Evolutionary conservation across 2,888 invertebrate genomes (phyloP).

Genomic region (Eulithis testata): DNA sequence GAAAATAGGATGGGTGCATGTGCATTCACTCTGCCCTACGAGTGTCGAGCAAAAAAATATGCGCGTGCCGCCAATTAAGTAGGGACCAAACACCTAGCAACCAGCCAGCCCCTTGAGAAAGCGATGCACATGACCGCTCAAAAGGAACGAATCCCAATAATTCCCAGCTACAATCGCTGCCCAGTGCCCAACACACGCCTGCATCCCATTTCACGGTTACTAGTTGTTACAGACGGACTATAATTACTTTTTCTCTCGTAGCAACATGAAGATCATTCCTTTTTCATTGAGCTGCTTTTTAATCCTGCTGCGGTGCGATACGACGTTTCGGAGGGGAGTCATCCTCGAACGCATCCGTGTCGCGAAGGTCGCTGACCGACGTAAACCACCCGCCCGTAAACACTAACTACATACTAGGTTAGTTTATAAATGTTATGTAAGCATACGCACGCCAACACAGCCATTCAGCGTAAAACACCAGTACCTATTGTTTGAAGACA

Average conservation of each 20-base stretch:
- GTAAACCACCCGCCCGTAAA: conserved; percentile 72
- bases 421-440: conserved; percentile 34
- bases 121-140: conserved; percentile 69
- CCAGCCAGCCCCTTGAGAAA: conserved; percentile 56
- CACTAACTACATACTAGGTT: conserved; percentile 47
- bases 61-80: conserved; percentile 80
- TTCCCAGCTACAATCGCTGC: conserved; percentile 47
- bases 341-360: conserved; percentile 63
- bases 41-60: conserved; percentile 60
- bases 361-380: conserved; percentile 79
- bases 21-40: conserved; percentile 54
- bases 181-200: conserved; percentile 72
- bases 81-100: conserved; percentile 62
- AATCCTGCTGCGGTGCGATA: conserved; percentile 58
- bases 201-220: conserved; percentile 55
- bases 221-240: conserved; percentile 60
- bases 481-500: conserved; percentile 6
- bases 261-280: conserved; percentile 60
- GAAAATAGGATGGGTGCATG: conserved; percentile 59
- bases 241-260: conserved; percentile 54
- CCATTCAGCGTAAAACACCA: conserved; percentile 7
- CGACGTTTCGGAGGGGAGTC: conserved; percentile 54
- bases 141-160: conserved; percentile 59
- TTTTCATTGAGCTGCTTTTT: conserved; percentile 62
- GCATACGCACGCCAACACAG: conserved; percentile 17